A percentile compares a stretch with the other conserved stretches of the same genome.
Evolutionary conservation across 37 sponge, comb jelly and placozoan species (phyloP).

Genomic region (Crambe crambe): DNA sequence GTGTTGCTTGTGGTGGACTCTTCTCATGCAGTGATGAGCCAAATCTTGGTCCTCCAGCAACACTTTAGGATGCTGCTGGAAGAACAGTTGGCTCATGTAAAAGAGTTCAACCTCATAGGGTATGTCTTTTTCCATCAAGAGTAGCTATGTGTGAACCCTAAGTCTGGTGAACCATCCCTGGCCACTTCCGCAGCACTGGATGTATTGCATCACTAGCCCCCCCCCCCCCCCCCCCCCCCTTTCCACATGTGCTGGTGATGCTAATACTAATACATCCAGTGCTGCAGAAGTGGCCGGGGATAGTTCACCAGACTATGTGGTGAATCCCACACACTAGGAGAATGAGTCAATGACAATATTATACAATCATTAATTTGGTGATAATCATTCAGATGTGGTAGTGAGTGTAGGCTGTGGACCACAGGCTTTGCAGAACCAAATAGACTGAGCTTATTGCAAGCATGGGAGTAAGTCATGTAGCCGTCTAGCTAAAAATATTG

Average conservation of each 20-base stretch:
- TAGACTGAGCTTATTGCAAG: conserved; percentile 5
- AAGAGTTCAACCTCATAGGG: conserved; percentile 47
- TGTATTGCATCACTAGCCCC: too few species aligned
- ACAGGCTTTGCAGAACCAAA: conserved; percentile 7
- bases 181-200: too few species aligned
- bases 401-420: conserved; percentile 19
- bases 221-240: too few species aligned
- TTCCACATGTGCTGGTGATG: too few species aligned
- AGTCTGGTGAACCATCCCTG: too few species aligned
- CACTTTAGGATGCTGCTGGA: conserved; percentile 24
- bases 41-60: conserved; percentile 18
- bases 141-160: neutral
- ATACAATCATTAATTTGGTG: neutral
- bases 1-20: conserved; percentile 31
- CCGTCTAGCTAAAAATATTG: neutral
- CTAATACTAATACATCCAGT: too few species aligned
- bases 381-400: conserved; percentile 27
- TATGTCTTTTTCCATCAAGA: neutral
- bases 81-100: conserved; percentile 20
- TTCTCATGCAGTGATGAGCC: neutral
- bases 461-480: conserved; percentile 45
- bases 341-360: too few species aligned
- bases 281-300: too few species aligned
- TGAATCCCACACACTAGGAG: too few species aligned
- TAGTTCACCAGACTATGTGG: too few species aligned